Conservation (phyloP, 2,113 vertebrate genomes). For the Mastomys coucha region DNA sequence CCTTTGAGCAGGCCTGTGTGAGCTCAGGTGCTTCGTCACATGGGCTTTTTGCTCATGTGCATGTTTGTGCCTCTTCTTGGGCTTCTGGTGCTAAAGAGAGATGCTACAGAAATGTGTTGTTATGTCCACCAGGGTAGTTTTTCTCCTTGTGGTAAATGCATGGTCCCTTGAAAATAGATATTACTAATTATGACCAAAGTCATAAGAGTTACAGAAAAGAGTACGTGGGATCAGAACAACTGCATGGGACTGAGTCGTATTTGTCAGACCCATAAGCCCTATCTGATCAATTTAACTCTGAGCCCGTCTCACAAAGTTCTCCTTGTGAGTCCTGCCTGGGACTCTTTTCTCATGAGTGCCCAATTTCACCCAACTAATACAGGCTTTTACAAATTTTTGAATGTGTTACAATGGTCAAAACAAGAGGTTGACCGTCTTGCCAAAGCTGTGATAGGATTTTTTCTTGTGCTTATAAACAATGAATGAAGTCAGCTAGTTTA, state of each 20-base stretch:
- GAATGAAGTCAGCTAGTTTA: not conserved
- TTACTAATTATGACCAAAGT: not conserved
- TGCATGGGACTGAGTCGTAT: not conserved
- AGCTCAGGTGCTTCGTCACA: not conserved
- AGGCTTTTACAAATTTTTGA: not conserved
- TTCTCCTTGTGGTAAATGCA: not conserved
- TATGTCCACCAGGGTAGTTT: not conserved
- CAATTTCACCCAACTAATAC: not conserved
- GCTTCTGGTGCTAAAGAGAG: not conserved
- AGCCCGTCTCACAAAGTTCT: not conserved
- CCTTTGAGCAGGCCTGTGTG: fast-evolving
- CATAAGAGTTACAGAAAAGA: not conserved
- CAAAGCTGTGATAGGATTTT: not conserved
- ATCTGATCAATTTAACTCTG: not conserved
- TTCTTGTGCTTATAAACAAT: not conserved
- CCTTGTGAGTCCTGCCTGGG: not conserved
- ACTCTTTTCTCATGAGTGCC: fast-evolving
- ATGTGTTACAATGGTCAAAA: not conserved
- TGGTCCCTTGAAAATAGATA: not conserved
- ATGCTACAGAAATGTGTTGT: not conserved
- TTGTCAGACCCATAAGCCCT: not conserved
- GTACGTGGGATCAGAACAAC: too few species aligned
- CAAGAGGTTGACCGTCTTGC: not conserved
- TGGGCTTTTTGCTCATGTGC: not conserved
- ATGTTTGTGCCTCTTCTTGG: not conserved